Conservation (phyloP, 1,140 invertebrate genomes). For the Temnothorax curvispinosus region DNA sequence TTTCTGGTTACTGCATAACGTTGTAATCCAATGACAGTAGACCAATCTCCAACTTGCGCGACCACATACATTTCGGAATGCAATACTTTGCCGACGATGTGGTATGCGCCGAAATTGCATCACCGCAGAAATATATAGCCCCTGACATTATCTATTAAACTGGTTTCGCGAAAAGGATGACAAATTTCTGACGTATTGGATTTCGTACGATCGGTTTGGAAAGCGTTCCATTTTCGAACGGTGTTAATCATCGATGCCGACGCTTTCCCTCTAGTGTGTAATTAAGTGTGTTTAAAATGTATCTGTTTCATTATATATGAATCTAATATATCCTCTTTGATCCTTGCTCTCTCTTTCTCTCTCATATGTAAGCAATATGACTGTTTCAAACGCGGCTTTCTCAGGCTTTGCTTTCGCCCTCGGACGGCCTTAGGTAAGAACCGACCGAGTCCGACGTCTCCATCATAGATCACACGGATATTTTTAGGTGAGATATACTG, state of each 20-base stretch:
- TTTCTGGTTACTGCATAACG: background rate
- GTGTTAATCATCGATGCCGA: background rate
- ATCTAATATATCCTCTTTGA: background rate
- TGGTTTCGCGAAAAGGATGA: conserved; percentile 12
- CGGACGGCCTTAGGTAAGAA: background rate
- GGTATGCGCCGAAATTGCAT: background rate
- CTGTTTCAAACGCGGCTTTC: background rate
- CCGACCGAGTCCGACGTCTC: background rate
- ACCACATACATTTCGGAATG: background rate
- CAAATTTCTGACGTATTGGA: conserved; percentile 1
- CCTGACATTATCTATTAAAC: conserved; percentile 21
- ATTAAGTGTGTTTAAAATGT: background rate
- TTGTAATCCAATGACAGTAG: background rate
- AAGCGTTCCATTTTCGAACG: conserved; percentile 25
- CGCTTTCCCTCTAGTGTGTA: background rate
- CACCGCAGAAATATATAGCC: background rate
- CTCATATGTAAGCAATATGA: background rate
- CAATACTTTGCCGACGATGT: background rate
- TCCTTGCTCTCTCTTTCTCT: background rate
- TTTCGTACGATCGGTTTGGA: conserved; percentile 10
- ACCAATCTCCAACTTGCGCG: background rate
- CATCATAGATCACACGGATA: background rate
- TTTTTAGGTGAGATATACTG: background rate
- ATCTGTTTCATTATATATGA: background rate
- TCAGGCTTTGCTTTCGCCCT: background rate